Evolutionary conservation across 2,797 vertebrate species (phyloP), one percentile per base, ranked within the genome.

Genomic region (Enteromius viviparus): DNA sequence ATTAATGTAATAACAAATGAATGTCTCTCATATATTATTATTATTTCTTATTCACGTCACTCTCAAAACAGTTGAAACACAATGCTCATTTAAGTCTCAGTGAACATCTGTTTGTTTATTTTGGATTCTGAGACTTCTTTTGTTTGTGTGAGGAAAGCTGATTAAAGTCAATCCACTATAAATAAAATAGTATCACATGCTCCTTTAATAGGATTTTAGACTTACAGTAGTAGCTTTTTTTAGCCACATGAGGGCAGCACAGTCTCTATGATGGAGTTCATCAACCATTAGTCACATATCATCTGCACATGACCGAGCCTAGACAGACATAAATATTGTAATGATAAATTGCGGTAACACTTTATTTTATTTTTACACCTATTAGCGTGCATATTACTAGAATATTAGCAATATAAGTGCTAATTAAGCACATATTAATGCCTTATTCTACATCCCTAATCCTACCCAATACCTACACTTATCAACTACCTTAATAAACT

Each of bases 231-330:
- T 29, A 34, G 10, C 6, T 58, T 58, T 51, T 69, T 10, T 12
- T 3, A 9, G 51, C 92, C 94, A 89, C 90, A 90, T 85, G 93
- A 87, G 91, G 91, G 85, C 86, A 89, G 77, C 86, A 42, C 51
- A 90, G 80, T 74, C 84, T 58, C 4, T 85, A 29, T 66, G 72
- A 42, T 58, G 49, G 32, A 49, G 9, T 3, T 62, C 26, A 77
- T 26, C 53, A 11, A 0, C 47, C 23, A n/a, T 34, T 34, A 6
- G 14, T 74, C 26, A 34, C 15, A 71, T 6, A 9, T 14, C 6
- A 11, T 23, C 21, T 42, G 37, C 37, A 42, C 26, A 3, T 34
- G 29, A 9, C 49, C 14, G 1, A 53, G 71, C 14, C 42, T 8
- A 29, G 72, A 21, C 5, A 37, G 14, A 3, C 11, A n/a, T 8